Percentiles rank a stretch among this genome's conserved stretches.
phyloP scores from a whole-genome alignment of 2,113 vertebrate species.

The Tachuris rubrigastra region DNA sequence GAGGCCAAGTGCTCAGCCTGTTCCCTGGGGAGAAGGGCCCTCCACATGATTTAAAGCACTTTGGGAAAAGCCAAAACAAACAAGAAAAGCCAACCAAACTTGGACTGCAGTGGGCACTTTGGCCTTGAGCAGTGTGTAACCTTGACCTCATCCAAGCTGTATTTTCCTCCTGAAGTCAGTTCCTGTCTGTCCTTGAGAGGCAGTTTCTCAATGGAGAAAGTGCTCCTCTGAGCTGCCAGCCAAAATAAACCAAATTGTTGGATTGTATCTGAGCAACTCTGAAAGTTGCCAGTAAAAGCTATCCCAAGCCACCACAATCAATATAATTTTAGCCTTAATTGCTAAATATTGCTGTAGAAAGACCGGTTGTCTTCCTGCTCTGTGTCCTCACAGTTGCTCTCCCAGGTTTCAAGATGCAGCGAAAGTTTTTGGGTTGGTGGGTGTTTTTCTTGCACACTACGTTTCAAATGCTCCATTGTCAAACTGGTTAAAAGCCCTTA shows the following conservation, averaged over 20 bases:
- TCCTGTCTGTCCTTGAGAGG: not conserved
- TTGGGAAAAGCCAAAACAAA: not conserved
- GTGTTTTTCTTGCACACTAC: constrained; percentile 30
- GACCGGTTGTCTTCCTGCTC: not conserved
- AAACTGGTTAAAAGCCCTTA: constrained; percentile 75
- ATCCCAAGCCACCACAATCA: not conserved
- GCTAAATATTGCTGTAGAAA: not conserved
- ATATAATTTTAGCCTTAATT: not conserved
- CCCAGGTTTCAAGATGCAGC: constrained; percentile 46
- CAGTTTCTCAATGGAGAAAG: not conserved
- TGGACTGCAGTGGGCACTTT: not conserved
- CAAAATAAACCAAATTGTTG: not conserved
- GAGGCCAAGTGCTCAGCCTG: accelerated
- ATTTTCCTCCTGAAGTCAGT: not conserved
- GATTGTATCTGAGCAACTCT: not conserved
- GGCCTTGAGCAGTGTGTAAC: not conserved
- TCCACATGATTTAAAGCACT: constrained; percentile 13
- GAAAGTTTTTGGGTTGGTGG: constrained; percentile 14
- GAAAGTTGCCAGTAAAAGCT: not conserved
- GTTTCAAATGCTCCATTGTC: constrained; percentile 80
- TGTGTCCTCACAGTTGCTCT: not conserved
- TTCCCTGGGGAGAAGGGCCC: not conserved
- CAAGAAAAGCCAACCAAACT: not conserved
- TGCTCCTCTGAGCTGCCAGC: not conserved
- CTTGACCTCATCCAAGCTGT: not conserved